Conservation (phyloP, 37 sponge, comb jelly and placozoan species). For the Aphrocallistes beatrix region DNA sequence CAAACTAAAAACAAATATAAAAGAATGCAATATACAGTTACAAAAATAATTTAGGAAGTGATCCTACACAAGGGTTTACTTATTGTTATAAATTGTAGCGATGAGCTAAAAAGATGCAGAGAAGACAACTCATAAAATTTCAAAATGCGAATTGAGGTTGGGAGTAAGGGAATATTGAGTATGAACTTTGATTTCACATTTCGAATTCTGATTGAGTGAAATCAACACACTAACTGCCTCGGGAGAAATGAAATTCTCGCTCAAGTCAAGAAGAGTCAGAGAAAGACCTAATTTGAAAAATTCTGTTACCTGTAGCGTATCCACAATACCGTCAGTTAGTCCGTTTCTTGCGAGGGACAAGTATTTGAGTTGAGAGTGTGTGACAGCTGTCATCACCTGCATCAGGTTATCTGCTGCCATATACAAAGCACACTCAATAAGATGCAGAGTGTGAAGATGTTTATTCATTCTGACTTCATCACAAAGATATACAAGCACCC, state of each 20-base stretch:
- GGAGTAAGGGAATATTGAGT: not conserved
- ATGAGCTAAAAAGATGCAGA: too few species aligned
- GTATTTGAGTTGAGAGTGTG: not conserved
- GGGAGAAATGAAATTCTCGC: not conserved
- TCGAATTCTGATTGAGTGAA: not conserved
- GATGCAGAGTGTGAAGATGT: not conserved
- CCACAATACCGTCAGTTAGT: not conserved
- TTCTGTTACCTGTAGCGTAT: not conserved
- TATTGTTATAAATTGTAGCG: too few species aligned
- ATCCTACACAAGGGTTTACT: too few species aligned
- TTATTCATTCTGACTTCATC: not conserved
- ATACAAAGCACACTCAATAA: not conserved
- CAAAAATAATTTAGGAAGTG: too few species aligned
- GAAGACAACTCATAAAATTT: not conserved
- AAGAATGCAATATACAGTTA: too few species aligned
- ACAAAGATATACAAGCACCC: not conserved
- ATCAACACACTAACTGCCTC: not conserved
- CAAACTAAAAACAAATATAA: too few species aligned
- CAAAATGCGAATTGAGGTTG: not conserved
- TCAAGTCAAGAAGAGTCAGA: not conserved
- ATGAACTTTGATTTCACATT: not conserved
- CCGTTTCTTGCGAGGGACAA: constrained; percentile 1
- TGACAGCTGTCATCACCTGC: not conserved
- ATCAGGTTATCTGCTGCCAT: not conserved
- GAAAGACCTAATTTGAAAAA: not conserved